phyloP scores from a whole-genome alignment of 2,888 invertebrate genomes.

The Argyresthia goedartella region DNA sequence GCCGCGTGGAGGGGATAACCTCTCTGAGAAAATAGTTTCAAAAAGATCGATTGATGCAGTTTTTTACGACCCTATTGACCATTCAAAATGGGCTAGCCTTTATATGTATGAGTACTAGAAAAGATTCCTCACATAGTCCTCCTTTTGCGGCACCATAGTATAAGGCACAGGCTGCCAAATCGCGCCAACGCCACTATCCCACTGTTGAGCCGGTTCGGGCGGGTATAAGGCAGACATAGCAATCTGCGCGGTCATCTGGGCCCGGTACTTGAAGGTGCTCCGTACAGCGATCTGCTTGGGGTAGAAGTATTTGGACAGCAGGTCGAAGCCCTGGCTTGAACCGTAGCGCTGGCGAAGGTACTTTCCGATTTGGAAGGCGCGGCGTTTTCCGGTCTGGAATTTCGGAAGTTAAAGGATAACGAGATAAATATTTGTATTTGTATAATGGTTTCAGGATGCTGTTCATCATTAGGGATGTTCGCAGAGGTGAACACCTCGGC shows the following conservation, averaged over 20 bases:
- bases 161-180: constrained; percentile 60
- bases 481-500: no score
- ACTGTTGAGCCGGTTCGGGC: constrained; percentile 47
- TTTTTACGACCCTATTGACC: no score
- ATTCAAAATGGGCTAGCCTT: no score
- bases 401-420: no score
- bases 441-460: no score
- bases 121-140: constrained; percentile 45
- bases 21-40: no score
- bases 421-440: no score
- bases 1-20: no score
- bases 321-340: background rate
- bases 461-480: background rate
- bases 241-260: constrained; percentile 51
- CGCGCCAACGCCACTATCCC: constrained; percentile 48
- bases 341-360: constrained; percentile 45
- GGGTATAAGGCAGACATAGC: constrained; percentile 55
- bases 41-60: no score
- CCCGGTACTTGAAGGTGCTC: constrained; percentile 55
- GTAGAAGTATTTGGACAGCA: constrained; percentile 41
- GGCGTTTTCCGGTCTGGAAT: constrained; percentile 40
- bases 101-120: no score
- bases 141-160: constrained; percentile 35
- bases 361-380: constrained; percentile 47
- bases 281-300: constrained; percentile 39